Evolutionary conservation across 2,113 vertebrate genomes (phyloP).

Genomic region (Acanthochromis polyacanthus): DNA sequence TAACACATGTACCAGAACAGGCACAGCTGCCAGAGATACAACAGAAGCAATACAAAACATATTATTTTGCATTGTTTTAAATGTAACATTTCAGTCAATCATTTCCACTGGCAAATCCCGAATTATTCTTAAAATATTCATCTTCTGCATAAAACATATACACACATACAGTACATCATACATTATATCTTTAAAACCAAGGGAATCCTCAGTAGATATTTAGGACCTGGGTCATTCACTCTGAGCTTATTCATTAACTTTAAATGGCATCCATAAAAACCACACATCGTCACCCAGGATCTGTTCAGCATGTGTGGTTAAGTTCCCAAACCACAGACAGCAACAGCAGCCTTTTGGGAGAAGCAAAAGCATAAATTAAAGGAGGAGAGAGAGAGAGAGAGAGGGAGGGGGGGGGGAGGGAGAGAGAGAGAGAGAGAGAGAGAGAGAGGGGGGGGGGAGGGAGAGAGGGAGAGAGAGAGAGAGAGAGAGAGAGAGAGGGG

Average conservation of each 20-base stretch:
- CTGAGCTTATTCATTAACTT: slow-evolving; percentile 32
- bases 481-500: slow-evolving; percentile 36
- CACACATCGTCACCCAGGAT: background rate
- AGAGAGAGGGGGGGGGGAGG: too few species aligned
- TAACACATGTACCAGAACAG: background rate
- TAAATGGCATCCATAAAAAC: slow-evolving; percentile 25
- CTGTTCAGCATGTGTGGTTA: slow-evolving; percentile 34
- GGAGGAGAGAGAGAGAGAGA: slow-evolving; percentile 6
- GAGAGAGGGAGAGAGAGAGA: background rate
- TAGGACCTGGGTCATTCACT: slow-evolving; percentile 6
- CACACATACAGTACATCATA: background rate
- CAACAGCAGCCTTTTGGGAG: slow-evolving; percentile 45
- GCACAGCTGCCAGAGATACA: background rate
- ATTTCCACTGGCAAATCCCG: background rate
- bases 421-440: slow-evolving; percentile 6
- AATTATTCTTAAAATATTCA: background rate
- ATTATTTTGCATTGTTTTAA: too few species aligned
- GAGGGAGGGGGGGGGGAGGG: too few species aligned
- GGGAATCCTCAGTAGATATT: background rate
- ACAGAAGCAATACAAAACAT: background rate
- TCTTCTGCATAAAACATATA: background rate
- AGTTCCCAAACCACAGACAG: slow-evolving; percentile 23
- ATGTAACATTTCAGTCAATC: too few species aligned
- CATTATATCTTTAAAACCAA: background rate
- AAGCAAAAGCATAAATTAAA: slow-evolving; percentile 21